Evolutionary conservation across 2,888 invertebrate species (phyloP).

Genomic region (Epinotia demarniana): DNA sequence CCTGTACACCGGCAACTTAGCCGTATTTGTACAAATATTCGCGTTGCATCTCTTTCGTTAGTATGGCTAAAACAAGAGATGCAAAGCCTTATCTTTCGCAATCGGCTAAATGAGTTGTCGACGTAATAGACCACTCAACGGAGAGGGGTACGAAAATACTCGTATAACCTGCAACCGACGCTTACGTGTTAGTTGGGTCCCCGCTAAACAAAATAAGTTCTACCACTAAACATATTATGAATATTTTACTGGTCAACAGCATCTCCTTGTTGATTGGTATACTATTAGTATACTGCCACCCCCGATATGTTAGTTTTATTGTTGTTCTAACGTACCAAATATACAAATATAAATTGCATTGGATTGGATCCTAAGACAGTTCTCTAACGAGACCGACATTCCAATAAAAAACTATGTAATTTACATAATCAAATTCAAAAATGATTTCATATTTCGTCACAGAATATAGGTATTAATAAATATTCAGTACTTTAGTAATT

Average conservation of each 20-base stretch:
- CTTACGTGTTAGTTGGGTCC: too few relatives aligned
- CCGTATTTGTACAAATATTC: background rate
- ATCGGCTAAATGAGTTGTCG: background rate
- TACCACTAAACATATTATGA: too few relatives aligned
- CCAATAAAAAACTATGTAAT: background rate
- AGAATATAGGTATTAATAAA: background rate
- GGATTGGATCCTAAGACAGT: conserved; percentile 23
- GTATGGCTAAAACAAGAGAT: background rate
- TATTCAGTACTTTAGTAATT: conserved; percentile 1
- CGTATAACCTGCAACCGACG: too few relatives aligned
- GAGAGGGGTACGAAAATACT: background rate
- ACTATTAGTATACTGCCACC: conserved; percentile 55
- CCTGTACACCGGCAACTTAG: background rate
- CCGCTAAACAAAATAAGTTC: too few relatives aligned
- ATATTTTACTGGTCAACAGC: background rate
- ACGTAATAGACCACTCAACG: conserved; percentile 10
- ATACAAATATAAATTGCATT: conserved; percentile 33
- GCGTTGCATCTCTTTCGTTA: background rate
- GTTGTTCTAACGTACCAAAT: conserved; percentile 23
- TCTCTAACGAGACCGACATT: conserved; percentile 15
- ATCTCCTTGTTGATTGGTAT: conserved; percentile 10
- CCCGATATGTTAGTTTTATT: conserved; percentile 45
- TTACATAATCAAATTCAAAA: background rate
- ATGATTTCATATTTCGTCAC: too few relatives aligned
- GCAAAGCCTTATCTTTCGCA: background rate